Conservation (phyloP, 2,113 vertebrate genomes). For the Leucopsar rothschildi region DNA sequence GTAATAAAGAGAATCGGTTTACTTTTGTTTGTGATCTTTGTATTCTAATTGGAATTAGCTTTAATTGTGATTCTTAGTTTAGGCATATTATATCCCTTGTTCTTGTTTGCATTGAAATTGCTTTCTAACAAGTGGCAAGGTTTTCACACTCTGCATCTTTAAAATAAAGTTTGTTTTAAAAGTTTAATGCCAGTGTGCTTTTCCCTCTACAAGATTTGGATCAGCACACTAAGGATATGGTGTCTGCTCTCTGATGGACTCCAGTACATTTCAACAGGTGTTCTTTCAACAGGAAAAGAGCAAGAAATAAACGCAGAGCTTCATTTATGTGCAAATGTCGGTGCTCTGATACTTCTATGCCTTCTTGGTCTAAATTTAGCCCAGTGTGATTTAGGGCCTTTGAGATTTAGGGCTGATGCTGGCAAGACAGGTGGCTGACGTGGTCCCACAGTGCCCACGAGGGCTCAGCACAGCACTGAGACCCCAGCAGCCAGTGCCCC, state of each 20-base stretch:
- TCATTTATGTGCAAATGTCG: not conserved
- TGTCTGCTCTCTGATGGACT: not conserved
- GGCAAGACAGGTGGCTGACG: not conserved
- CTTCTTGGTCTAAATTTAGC: not conserved
- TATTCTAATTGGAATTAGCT: not conserved
- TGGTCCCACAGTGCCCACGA: rapidly evolving
- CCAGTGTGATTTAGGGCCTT: not conserved
- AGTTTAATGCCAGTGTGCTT: not conserved
- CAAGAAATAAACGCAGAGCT: not conserved
- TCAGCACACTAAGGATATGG: not conserved
- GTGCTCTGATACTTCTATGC: not conserved
- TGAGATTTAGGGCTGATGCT: not conserved
- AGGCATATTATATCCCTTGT: not conserved
- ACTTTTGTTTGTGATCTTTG: not conserved
- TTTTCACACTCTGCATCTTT: not conserved
- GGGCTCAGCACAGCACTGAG: not conserved
- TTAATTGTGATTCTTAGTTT: not conserved
- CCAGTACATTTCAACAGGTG: not conserved
- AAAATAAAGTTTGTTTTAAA: not conserved
- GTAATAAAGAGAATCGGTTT: not conserved
- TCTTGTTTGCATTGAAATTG: not conserved
- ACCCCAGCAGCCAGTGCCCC: not conserved
- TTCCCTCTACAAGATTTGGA: not conserved
- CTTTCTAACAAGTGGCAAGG: not conserved
- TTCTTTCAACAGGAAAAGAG: not conserved